Evolutionary conservation across 2,888 invertebrate species (phyloP).

Genomic region (Caenorhabditis wallacei): DNA sequence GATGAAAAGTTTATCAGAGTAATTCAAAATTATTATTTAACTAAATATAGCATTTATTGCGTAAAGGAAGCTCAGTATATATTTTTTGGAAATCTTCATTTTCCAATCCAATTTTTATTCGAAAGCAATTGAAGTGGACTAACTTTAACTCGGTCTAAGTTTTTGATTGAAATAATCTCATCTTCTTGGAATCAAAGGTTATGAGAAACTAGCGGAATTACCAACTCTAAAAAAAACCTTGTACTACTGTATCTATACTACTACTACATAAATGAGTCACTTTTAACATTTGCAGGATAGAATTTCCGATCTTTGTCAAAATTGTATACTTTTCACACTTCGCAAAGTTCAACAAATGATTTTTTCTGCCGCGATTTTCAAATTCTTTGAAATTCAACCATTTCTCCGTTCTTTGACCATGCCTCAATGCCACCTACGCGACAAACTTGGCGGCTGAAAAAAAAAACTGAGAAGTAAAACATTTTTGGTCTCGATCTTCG

Average conservation of each 20-base stretch:
- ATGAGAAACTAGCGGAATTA: too few relatives aligned
- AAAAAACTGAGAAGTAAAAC: slow-evolving; percentile 6
- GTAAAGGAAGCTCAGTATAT: too few relatives aligned
- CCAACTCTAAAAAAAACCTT: background rate
- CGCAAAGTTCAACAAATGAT: slow-evolving; percentile 47
- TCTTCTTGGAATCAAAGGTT: too few relatives aligned
- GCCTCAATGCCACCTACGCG: slow-evolving; percentile 38
- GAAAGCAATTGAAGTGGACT: too few relatives aligned
- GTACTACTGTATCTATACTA: background rate
- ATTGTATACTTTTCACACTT: slow-evolving; percentile 33
- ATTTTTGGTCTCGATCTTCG: slow-evolving; percentile 54
- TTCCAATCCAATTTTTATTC: too few relatives aligned
- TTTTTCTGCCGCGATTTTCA: slow-evolving; percentile 17
- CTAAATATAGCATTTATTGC: too few relatives aligned
- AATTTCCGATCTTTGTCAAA: slow-evolving; percentile 5
- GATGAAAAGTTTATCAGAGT: too few relatives aligned
- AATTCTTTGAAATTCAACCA: slow-evolving; percentile 15
- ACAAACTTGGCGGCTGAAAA: background rate
- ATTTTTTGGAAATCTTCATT: too few relatives aligned
- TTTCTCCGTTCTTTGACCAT: slow-evolving; percentile 39
- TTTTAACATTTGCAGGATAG: slow-evolving; percentile 3
- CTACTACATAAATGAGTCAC: slow-evolving; percentile 20
- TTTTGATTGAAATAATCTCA: too few relatives aligned
- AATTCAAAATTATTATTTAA: too few relatives aligned
- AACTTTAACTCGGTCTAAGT: too few relatives aligned